Evolutionary conservation across 2,888 invertebrate species (phyloP).

Genomic region (Aphodius granarius): DNA sequence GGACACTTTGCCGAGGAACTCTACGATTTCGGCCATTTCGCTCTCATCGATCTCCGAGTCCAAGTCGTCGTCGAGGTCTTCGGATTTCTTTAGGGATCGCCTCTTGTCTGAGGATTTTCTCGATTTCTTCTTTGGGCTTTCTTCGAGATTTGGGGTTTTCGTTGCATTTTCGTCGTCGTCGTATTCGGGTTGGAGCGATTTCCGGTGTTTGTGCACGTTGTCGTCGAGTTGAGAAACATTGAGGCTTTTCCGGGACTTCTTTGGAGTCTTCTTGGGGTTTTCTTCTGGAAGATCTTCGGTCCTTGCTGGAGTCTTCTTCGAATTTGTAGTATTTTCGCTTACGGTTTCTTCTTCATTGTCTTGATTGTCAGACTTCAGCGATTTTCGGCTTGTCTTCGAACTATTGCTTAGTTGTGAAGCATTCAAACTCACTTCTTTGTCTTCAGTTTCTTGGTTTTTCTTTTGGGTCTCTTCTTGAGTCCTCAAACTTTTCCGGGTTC

Average conservation of each 20-base stretch:
- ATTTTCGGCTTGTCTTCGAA: background rate
- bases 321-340: background rate
- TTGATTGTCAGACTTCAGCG: background rate
- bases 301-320: background rate
- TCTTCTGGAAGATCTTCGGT: background rate
- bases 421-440: too few species aligned
- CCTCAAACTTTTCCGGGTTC: too few species aligned
- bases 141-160: background rate
- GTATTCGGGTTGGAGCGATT: background rate
- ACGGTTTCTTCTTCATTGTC: background rate
- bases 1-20: background rate
- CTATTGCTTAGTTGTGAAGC: too few species aligned
- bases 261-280: background rate
- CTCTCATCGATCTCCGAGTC: slow-evolving; percentile 4
- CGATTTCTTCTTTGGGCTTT: background rate
- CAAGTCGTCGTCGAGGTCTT: background rate
- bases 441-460: too few species aligned
- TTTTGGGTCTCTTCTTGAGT: too few species aligned
- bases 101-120: background rate
- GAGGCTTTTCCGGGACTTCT: background rate
- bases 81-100: background rate
- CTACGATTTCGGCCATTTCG: background rate
- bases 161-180: background rate
- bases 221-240: too few species aligned
- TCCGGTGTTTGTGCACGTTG: background rate